phyloP scores from a whole-genome alignment of 1,140 invertebrate genomes.

The Magallana angulata region DNA sequence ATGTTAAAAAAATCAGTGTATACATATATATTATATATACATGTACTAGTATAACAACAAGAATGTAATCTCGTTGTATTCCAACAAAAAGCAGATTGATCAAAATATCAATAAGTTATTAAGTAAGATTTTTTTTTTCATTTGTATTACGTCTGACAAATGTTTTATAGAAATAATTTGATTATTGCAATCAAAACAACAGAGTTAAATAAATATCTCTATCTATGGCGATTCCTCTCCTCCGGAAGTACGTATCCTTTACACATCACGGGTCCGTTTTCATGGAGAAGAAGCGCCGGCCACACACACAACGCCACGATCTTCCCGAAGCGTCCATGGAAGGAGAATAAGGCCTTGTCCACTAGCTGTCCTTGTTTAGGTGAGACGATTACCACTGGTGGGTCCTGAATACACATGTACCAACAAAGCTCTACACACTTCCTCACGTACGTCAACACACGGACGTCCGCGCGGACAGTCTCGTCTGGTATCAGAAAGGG shows the following conservation, averaged over 20 bases:
- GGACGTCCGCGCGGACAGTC: not conserved
- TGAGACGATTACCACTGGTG: not conserved
- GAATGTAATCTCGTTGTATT: no score
- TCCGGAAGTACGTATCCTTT: slow-evolving; percentile 27
- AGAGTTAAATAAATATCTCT: no score
- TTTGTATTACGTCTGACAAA: no score
- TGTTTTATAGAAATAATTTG: no score
- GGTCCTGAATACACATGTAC: slow-evolving; percentile 49
- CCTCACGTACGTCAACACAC: not conserved
- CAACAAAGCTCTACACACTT: slow-evolving; percentile 39
- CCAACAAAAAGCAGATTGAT: no score
- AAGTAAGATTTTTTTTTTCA: no score
- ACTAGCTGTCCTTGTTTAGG: not conserved
- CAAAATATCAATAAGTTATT: no score
- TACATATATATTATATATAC: no score
- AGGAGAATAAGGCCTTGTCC: not conserved
- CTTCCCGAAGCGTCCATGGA: slow-evolving; percentile 12
- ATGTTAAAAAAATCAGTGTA: no score
- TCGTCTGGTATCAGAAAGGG: not conserved
- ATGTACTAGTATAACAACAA: no score
- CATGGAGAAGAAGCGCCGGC: slow-evolving; percentile 38
- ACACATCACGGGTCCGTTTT: not conserved
- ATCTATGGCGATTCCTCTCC: not conserved
- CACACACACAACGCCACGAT: slow-evolving; percentile 9
- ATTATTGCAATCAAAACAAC: no score